These are phyloP conservation scores for Smittia aterrima DNA, from an alignment of 2,888 invertebrate genomes.

Conservation along the genomic window DNA sequence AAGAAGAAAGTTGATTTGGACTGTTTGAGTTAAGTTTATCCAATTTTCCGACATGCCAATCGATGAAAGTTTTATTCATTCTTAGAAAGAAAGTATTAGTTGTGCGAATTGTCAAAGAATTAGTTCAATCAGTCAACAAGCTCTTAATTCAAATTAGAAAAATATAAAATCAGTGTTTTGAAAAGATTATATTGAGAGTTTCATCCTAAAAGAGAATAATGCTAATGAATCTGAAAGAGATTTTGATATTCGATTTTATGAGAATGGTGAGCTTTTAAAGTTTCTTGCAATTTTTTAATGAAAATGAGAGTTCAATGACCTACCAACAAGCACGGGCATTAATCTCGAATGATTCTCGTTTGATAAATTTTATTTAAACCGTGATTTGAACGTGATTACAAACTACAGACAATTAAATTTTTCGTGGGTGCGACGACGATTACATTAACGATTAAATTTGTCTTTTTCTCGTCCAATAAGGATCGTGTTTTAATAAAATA, in stretches of 20 bases:
- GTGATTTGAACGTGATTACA: neutral
- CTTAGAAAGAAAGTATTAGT: constrained; percentile 7
- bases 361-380: neutral
- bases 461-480: neutral
- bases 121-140: neutral
- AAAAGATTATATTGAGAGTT: no score
- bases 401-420: no score
- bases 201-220: no score
- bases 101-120: constrained; percentile 1
- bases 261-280: no score
- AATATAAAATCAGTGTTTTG: neutral
- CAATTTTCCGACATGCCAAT: neutral
- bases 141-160: neutral
- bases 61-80: neutral
- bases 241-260: no score
- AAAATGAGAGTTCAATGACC: no score
- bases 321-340: no score
- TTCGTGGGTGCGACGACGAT: no score
- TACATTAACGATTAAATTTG: neutral
- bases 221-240: no score
- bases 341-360: no score
- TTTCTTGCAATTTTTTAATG: no score
- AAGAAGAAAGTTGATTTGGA: neutral
- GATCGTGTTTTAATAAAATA: neutral
- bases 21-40: neutral